Evolutionary conservation across 1,140 invertebrate species (phyloP), one percentile per base, ranked within the genome.

Genomic region (Aphelenchoides fujianensis): DNA sequence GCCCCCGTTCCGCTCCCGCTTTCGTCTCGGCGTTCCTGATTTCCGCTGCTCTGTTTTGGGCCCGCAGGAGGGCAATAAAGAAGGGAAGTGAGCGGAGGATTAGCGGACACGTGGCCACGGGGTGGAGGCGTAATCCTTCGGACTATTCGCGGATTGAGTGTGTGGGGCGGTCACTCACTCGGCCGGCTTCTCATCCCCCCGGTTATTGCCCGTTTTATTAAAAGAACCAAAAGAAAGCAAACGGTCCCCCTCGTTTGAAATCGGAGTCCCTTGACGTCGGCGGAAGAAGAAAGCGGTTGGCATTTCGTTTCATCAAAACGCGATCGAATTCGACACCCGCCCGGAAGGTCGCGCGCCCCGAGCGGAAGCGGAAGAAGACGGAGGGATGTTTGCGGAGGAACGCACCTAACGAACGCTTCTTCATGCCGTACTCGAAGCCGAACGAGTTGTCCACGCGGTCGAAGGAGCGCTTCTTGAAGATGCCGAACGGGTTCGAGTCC

Each of bases 371-470:
- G n/a, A n/a, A n/a, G n/a, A n/a, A n/a, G n/a, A n/a, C n/a, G n/a
- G n/a, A n/a, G n/a, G n/a, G n/a, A 61, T 61, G n/a, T 19, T 61
- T 31, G 16, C 63, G 1, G 53, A 55, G 23, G n/a, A 36, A 66
- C 63, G 23, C 28, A 66, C 63, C 63, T 30, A 30, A 66, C n/a
- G 63, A 66, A 19, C 63, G 16, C 7, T 66, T 61, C 28, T 48
- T 5, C 5, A 59, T 7, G 5, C 63, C 63, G 32, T 36, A 66
- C 36, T 37, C 34, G 63, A 66, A 66, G 41, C 16, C 63, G 3
- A n/a, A 34, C 23, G 41, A n/a, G n/a, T n/a, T 48, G 28, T 61
- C 57, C 19, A 61, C 16, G n/a, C 57, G n/a, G 27, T 61, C 57
- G 3, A 61, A 61, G 16, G 28, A n/a, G 1, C 57, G 57, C 37